A percentile compares a stretch with the other conserved stretches of the same genome.
Conservation (phyloP, 2,797 vertebrate genomes). For the Anguilla megastoma region DNA sequence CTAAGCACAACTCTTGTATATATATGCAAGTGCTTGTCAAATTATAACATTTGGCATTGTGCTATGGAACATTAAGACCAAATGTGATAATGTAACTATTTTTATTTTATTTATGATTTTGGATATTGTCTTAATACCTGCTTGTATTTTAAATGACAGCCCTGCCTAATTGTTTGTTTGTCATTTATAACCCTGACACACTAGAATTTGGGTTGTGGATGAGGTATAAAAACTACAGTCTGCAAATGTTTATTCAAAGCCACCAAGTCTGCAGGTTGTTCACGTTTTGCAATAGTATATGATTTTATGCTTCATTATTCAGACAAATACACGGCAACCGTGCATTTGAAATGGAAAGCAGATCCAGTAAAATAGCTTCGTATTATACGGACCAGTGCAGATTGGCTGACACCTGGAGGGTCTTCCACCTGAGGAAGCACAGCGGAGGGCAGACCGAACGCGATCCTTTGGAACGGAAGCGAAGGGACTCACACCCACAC, state of each 20-base stretch:
- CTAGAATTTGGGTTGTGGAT: neutral
- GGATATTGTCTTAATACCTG: slow-evolving; percentile 15
- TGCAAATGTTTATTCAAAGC: too few relatives aligned
- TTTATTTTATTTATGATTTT: neutral
- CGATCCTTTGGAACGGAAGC: neutral
- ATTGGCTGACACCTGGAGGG: neutral
- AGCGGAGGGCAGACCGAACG: neutral
- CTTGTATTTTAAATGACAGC: neutral
- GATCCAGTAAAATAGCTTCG: neutral
- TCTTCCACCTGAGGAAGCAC: neutral
- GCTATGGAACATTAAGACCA: neutral
- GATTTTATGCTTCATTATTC: neutral
- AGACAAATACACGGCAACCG: neutral
- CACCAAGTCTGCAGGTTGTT: neutral
- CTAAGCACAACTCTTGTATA: neutral
- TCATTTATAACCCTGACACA: neutral
- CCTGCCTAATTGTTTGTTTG: neutral
- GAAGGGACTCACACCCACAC: slow-evolving; percentile 24
- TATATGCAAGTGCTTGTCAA: neutral
- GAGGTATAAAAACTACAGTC: neutral
- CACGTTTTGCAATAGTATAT: neutral
- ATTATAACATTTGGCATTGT: neutral
- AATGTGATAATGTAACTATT: neutral
- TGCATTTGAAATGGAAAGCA: neutral
- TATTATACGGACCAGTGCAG: neutral